A percentile compares a stretch with the other conserved stretches of the same genome.
Conservation (phyloP, 1,140 invertebrate genomes). For the Heterodera schachtii region DNA sequence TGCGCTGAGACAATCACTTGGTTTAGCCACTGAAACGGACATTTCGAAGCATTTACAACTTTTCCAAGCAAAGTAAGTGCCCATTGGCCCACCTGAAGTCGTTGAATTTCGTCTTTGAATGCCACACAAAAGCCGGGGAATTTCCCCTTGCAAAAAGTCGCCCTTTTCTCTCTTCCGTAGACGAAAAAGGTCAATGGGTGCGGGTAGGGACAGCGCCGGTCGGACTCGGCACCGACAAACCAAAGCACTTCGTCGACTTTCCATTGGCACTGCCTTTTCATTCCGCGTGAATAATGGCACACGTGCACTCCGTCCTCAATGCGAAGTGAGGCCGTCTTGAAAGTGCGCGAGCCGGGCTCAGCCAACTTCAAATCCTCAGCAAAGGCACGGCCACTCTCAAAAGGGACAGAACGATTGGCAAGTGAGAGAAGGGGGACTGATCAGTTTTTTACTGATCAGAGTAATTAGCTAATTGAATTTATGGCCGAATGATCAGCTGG, state of each 20-base stretch:
- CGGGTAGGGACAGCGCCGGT: constrained; percentile 44
- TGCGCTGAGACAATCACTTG: constrained; percentile 41
- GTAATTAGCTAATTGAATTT: constrained; percentile 3
- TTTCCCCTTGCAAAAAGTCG: constrained; percentile 39
- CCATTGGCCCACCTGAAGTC: constrained; percentile 13
- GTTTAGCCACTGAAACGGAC: constrained; percentile 29
- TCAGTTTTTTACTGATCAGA: background rate
- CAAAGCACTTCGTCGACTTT: constrained; percentile 56
- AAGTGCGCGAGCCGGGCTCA: constrained; percentile 54
- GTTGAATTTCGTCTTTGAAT: constrained; percentile 49
- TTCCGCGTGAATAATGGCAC: constrained; percentile 45
- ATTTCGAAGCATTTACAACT: background rate
- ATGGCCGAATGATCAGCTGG: background rate
- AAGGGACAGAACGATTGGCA: constrained; percentile 16
- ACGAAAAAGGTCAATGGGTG: constrained; percentile 50
- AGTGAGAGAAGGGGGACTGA: too few species aligned
- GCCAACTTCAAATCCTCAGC: constrained; percentile 57
- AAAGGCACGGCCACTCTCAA: constrained; percentile 56
- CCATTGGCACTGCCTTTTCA: constrained; percentile 49
- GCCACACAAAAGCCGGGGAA: constrained; percentile 52
- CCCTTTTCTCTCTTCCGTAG: constrained; percentile 31
- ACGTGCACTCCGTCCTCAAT: constrained; percentile 52
- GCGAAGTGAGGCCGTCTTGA: constrained; percentile 52
- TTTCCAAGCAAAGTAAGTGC: too few species aligned
- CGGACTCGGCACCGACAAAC: constrained; percentile 50